Conservation (phyloP, 1,140 invertebrate species). For the Microvelia longipes region DNA sequence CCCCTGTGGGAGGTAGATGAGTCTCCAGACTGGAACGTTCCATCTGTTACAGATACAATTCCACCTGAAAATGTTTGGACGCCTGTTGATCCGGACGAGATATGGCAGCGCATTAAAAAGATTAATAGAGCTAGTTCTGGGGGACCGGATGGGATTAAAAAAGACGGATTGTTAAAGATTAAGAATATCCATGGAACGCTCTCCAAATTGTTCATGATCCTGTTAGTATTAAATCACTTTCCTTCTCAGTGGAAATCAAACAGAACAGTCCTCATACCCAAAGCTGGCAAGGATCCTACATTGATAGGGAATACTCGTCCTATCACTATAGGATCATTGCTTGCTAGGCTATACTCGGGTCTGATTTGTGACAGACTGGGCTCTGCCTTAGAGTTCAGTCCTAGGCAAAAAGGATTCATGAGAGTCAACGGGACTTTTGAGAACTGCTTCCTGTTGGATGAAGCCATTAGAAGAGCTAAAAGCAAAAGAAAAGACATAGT, state of each 20-base stretch:
- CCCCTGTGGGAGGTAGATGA: too few relatives aligned
- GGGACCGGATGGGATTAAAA: too few relatives aligned
- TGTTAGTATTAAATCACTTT: background rate
- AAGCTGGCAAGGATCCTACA: background rate
- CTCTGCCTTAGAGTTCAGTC: background rate
- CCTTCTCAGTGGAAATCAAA: background rate
- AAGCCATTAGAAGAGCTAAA: background rate
- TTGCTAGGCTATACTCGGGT: background rate
- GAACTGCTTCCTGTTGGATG: background rate
- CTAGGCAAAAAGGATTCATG: background rate
- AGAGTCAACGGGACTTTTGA: background rate
- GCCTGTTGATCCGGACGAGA: too few relatives aligned
- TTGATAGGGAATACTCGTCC: background rate
- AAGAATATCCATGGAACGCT: too few relatives aligned
- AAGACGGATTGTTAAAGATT: too few relatives aligned
- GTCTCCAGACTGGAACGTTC: too few relatives aligned
- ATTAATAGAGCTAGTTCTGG: too few relatives aligned
- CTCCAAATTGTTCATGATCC: background rate
- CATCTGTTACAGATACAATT: too few relatives aligned
- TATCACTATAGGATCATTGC: background rate
- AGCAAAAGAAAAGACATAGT: background rate
- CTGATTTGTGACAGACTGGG: background rate
- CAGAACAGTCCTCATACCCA: background rate
- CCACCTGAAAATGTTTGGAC: too few relatives aligned
- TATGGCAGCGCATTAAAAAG: too few relatives aligned